Evolutionary conservation across 2,113 vertebrate genomes (phyloP).

Genomic region (Apus apus): DNA sequence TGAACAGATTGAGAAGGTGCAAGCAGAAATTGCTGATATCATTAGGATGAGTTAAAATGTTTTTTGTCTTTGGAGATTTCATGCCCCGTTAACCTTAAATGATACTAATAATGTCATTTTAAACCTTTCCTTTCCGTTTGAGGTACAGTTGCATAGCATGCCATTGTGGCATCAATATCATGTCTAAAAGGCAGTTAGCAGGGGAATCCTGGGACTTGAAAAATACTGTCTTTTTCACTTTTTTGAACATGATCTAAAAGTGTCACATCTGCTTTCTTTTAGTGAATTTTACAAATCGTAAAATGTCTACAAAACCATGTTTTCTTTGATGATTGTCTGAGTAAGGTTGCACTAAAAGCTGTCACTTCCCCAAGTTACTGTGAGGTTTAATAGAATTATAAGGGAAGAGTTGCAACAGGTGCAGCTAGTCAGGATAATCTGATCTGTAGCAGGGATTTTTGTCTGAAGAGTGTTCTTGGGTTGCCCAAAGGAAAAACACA

Average conservation of each 20-base stretch:
- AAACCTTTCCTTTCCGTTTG: neutral
- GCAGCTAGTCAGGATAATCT: neutral
- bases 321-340: neutral
- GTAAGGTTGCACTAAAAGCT: neutral
- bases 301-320: neutral
- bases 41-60: neutral
- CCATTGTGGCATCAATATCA: neutral
- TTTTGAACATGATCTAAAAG: neutral
- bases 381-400: neutral
- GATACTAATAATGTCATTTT: neutral
- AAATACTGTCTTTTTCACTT: neutral
- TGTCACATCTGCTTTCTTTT: neutral
- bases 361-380: neutral
- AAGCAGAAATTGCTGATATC: neutral
- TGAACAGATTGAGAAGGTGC: neutral
- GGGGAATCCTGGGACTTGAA: neutral
- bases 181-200: neutral
- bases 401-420: neutral
- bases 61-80: neutral
- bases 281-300: neutral
- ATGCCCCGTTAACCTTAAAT: neutral
- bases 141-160: neutral
- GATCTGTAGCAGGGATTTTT: neutral
- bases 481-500: neutral
- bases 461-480: neutral